phyloP scores from a whole-genome alignment of 2,797 vertebrate genomes.

The Sardinella longiceps region DNA sequence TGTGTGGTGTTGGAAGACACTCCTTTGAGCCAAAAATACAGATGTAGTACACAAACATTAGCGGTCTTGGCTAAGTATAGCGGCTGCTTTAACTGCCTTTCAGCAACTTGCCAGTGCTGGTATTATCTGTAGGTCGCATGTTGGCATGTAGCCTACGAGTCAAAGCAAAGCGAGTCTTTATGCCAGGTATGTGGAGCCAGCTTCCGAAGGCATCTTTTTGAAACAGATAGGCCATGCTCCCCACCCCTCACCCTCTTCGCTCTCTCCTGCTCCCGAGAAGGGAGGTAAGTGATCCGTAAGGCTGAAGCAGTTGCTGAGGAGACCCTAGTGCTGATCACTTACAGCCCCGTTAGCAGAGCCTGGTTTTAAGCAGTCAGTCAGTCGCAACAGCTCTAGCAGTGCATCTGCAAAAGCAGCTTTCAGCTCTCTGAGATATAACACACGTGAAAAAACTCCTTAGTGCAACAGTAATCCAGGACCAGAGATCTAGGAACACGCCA shows the following conservation, averaged over 20 bases:
- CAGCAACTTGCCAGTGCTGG: conserved; percentile 29
- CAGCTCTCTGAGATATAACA: background rate
- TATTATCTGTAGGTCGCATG: conserved; percentile 42
- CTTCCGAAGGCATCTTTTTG: conserved; percentile 37
- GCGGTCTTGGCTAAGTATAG: conserved; percentile 62
- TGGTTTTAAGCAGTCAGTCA: conserved; percentile 60
- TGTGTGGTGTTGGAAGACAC: background rate
- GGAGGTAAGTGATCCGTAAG: conserved; percentile 69
- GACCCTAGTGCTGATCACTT: conserved; percentile 67
- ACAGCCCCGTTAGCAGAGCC: conserved; percentile 63
- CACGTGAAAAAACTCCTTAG: conserved; percentile 44
- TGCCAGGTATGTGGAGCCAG: conserved; percentile 38
- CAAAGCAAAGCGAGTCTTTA: conserved; percentile 39
- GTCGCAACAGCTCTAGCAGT: conserved; percentile 71
- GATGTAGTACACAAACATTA: conserved; percentile 60
- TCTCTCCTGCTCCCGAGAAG: background rate
- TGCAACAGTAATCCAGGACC: conserved; percentile 20
- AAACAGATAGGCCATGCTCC: conserved; percentile 55
- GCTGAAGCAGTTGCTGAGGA: conserved; percentile 65
- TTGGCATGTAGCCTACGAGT: conserved; percentile 53
- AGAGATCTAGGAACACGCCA: conserved; percentile 21
- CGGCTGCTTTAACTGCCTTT: conserved; percentile 26
- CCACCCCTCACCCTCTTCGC: conserved; percentile 21
- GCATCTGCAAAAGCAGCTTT: background rate
- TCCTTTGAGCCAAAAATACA: background rate